Base-by-base conservation (phyloP, 2,888 invertebrate genomes). In the Girardia tigrina region DNA sequence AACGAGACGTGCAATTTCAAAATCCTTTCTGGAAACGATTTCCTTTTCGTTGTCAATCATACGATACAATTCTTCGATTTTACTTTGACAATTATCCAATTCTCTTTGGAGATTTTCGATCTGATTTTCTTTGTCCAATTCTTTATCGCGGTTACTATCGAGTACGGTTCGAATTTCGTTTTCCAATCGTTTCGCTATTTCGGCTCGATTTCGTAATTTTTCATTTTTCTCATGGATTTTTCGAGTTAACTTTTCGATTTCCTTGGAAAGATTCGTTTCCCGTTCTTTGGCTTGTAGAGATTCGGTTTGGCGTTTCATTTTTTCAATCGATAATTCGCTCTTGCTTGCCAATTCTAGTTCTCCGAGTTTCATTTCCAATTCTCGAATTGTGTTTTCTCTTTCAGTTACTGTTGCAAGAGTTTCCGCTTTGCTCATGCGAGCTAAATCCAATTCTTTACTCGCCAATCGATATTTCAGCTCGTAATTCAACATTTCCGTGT, bases 281-380 rank as follows among this genome's bases (percentile, higher is more conserved):
- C 23, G n/a, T 56, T 56, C 56, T 56, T 56, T 56, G 4, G n/a
- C 4, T 6, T 56, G 4, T 2, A 56, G n/a, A 12, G 56, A n/a
- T 56, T 56, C 56, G 4, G 56, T 56, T 4, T 56, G 20, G 6
- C 56, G 56, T 56, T 56, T 56, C 56, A 56, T 56, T 56, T 56
- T 56, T 56, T 56, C 56, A 23, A 56, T 56, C 4, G 56, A 56
- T 56, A 56, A 20, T 16, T 56, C 56, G 23, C 56, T 56, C 23
- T 56, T 56, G n/a, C n/a, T 56, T 56, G n/a, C n/a, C 56, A 56
- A n/a, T n/a, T 56, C 56, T n/a, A 56, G n/a, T 56, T 56, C 56
- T 56, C 8, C n/a, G n/a, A 56, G 23, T 56, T 56, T 56, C 56
- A 56, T 56, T 56, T 56, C 56, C 56, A 56, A 56, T 56, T 56